Evolutionary conservation across 1,140 invertebrate species (phyloP).

Genomic region (Psilanteris sp.): DNA sequence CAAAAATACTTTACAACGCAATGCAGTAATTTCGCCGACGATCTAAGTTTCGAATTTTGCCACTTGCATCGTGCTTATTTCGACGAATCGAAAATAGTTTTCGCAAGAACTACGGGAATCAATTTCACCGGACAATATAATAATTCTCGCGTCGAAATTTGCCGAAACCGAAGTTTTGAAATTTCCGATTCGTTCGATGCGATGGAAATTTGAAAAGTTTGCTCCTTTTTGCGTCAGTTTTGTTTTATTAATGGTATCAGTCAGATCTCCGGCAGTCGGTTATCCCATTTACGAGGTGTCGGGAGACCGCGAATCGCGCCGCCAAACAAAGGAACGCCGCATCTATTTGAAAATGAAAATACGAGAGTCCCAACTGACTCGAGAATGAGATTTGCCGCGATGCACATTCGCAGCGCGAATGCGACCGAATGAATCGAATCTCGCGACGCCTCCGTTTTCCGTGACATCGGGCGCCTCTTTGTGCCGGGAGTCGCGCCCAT

Average conservation of each 20-base stretch:
- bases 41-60: too few relatives aligned
- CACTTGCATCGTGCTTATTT: too few relatives aligned
- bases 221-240: constrained; percentile 12
- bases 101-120: too few relatives aligned
- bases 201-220: too few relatives aligned
- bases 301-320: constrained; percentile 42
- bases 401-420: not conserved
- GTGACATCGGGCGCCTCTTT: constrained; percentile 27
- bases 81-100: too few relatives aligned
- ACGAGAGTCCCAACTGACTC: constrained; percentile 4
- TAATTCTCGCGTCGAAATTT: too few relatives aligned
- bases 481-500: constrained; percentile 23
- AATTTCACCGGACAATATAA: too few relatives aligned
- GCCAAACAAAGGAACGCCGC: constrained; percentile 4
- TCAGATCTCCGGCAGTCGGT: constrained; percentile 51
- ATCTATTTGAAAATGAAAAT: constrained; percentile 42
- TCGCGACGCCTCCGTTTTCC: constrained; percentile 28
- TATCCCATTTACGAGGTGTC: constrained; percentile 59
- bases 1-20: too few relatives aligned
- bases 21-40: too few relatives aligned
- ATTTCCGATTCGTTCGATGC: constrained; percentile 4
- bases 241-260: constrained; percentile 46
- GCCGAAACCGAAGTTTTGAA: too few relatives aligned
- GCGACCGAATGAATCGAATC: constrained; percentile 25
- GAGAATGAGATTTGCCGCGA: not conserved